Base-by-base conservation (phyloP, 2,888 invertebrate genomes). In the Drosophila diplacantha region DNA sequence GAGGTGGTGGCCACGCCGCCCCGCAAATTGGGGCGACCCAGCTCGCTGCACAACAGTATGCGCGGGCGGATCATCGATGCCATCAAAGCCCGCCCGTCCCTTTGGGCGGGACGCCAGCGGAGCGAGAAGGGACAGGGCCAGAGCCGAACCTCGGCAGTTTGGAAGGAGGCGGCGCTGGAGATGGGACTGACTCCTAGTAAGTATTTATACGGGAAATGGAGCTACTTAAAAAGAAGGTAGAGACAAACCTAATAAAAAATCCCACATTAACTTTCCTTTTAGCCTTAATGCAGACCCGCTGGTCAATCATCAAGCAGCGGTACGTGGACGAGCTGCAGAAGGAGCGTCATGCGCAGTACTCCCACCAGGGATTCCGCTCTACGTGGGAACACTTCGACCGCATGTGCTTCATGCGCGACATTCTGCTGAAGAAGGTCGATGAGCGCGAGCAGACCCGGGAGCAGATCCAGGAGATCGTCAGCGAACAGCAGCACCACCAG, bases 341-440 rank as follows among this genome's bases (percentile, higher is more conserved):
- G 70, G 87, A 86, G 56, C 85, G 87, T 1, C 86, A 86, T 56
- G 73, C 83, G 3, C 79, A 81, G 49, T 85, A 84, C 38, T 72
- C 73, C 0, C 83, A 86, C 37, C 85, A 85, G 51, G 72, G 64
- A 8, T 87, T 86, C 46, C 77, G 85, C 22, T 86, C 86, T 31
- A 83, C 84, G 24, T 86, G 87, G 86, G 87, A 87, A 59, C 87
- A 87, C 65, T 86, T 87, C 32, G 86, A 87, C 5, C 86, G 86
- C 18, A 86, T 86, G 86, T 72, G 81, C 41, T 86, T 86, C 26
- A 86, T 86, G 86, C 78, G 87, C 2, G 86, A 85, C 5, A 86
- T 82, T 57, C 74, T 86, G 29, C 63, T 83, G 12, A 82, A 84
- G 18, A 86, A 86, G 62, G 87, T 86, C 35, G 86, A 86, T 46